phyloP scores from a whole-genome alignment of 2,113 vertebrate species.

The Poeciliopsis occidentalis region DNA sequence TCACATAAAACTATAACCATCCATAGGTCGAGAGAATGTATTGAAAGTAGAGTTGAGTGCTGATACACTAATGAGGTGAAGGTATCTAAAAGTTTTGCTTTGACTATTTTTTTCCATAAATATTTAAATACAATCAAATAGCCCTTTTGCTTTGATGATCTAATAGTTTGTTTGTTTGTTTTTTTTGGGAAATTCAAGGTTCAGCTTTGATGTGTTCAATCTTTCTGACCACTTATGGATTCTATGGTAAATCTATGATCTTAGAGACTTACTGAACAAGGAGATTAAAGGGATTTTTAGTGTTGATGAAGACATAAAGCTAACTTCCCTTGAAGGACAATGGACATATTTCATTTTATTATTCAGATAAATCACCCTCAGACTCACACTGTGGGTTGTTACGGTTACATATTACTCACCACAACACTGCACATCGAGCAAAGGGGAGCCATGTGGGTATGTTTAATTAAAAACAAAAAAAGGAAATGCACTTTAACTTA shows the following conservation, averaged over 20 bases:
- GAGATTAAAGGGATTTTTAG: not conserved
- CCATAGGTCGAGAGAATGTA: not conserved
- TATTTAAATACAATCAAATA: too few relatives aligned
- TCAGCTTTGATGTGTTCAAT: not conserved
- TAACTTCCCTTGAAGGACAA: not conserved
- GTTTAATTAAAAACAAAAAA: not conserved
- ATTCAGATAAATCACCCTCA: constrained; percentile 9
- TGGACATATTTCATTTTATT: constrained; percentile 43
- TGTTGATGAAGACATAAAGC: not conserved
- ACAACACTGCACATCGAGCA: constrained; percentile 17
- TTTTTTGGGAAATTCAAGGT: not conserved
- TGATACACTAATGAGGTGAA: not conserved
- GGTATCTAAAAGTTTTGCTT: not conserved
- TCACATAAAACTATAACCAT: not conserved
- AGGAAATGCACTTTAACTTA: not conserved
- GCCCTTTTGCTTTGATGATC: too few relatives aligned
- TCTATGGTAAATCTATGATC: not conserved
- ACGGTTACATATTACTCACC: constrained; percentile 44
- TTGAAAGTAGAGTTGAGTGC: not conserved
- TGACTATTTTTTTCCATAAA: too few relatives aligned
- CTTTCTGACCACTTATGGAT: not conserved
- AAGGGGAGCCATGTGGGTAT: constrained; percentile 10
- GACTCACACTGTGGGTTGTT: constrained; percentile 47
- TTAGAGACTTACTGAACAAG: too few relatives aligned
- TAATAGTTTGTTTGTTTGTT: not conserved